Evolutionary conservation across 2,797 vertebrate species (phyloP), one percentile per base, ranked within the genome.

Genomic region (Chaunax sp.): DNA sequence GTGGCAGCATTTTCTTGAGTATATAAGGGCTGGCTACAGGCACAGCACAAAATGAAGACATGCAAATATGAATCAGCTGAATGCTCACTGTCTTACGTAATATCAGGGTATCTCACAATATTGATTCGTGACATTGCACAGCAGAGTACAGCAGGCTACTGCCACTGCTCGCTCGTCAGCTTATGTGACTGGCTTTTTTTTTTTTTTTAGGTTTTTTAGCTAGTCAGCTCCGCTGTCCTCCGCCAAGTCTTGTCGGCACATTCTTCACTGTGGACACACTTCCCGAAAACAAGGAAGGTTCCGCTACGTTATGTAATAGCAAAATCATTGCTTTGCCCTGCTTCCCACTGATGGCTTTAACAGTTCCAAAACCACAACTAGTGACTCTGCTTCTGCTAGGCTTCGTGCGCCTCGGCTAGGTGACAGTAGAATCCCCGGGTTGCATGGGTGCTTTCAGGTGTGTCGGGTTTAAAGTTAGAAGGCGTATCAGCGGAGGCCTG

Each of bases 261-360:
- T 83, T 88, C 75, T 71, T 80, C 45, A 53, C 41, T 5, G 64
- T 58, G 61, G 69, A 83, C 75, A 86, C 82, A 80, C 64, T 89
- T 85, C 76, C 81, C 66, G 72, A 89, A 87, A 88, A 85, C 64
- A 88, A 72, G 53, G 79, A 40, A 80, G 83, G 77, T 85, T 75
- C 52, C 41, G 68, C 52, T 56, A 5, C 20, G 63, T 92, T 92
- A 87, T 89, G 79, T 81, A 90, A 90, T 80, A 63, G 47, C 37
- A 76, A 6, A 55, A 72, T 55, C 43, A 69, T 38, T 59, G 41
- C 8, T 65, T 46, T 50, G 45, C 62, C 37, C 60, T n/a, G 62
- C 53, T 60, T 61, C 15, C 12, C 23, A 65, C 55, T 89, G 72
- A 90, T 92, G 72, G 72, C 26, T 84, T 84, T 83, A 83, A 28